Evolutionary conservation across 2,888 invertebrate species (phyloP).

Genomic region (Melanophora roralis): DNA sequence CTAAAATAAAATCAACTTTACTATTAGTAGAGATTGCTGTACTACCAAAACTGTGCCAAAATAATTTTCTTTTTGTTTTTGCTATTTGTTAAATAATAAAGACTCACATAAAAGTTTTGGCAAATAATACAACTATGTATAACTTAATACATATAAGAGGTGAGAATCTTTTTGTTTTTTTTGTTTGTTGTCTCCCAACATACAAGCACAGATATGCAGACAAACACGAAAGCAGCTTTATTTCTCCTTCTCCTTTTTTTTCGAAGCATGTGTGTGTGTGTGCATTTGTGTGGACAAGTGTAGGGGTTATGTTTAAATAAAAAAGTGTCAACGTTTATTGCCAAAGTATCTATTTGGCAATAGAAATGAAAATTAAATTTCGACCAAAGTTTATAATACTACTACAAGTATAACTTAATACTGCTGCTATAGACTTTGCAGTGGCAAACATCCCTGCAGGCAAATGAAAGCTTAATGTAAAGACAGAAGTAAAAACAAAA

Average conservation of each 20-base stretch:
- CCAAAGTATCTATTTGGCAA: constrained; percentile 57
- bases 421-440: not conserved
- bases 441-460: no score
- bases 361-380: constrained; percentile 57
- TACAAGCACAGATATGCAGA: not conserved
- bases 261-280: not conserved
- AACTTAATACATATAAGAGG: constrained; percentile 28
- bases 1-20: no score
- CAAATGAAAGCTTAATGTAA: no score
- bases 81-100: constrained; percentile 42
- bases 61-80: constrained; percentile 17
- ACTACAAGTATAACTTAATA: not conserved
- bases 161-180: constrained; percentile 46
- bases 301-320: constrained; percentile 23
- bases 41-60: constrained; percentile 41
- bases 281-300: not conserved
- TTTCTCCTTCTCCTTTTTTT: not conserved
- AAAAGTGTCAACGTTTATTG: constrained; percentile 58
- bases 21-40: not conserved
- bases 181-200: not conserved
- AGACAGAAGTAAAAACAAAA: no score
- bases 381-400: constrained; percentile 18
- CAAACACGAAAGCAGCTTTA: not conserved
- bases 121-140: constrained; percentile 42
- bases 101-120: constrained; percentile 40